A percentile compares a stretch with the other conserved stretches of the same genome.
These are phyloP conservation scores for Ceratothoa steindachneri DNA, from an alignment of 2,888 invertebrate species.

Conservation along the genomic window DNA sequence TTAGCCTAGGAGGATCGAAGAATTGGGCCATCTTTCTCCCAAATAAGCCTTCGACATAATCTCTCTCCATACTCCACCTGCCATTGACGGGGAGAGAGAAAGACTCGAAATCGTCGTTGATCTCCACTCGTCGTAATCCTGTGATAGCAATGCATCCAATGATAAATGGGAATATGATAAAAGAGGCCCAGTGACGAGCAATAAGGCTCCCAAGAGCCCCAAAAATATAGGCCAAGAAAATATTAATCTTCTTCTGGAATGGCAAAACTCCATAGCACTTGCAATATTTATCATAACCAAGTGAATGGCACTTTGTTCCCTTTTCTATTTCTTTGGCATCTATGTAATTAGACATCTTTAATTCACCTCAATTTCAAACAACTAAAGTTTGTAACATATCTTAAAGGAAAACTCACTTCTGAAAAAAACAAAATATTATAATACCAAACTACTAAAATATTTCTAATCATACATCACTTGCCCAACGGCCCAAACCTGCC, in stretches of 20 bases:
- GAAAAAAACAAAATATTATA: too few relatives aligned
- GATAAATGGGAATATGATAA: neutral
- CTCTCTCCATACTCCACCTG: neutral
- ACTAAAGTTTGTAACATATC: too few relatives aligned
- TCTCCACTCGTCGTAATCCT: neutral
- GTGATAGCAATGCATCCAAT: neutral
- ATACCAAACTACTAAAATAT: too few relatives aligned
- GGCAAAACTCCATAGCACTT: too few relatives aligned
- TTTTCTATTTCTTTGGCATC: too few relatives aligned
- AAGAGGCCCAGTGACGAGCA: neutral
- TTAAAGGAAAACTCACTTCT: too few relatives aligned
- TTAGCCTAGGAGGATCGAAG: neutral
- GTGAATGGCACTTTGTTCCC: too few relatives aligned
- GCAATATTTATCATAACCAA: too few relatives aligned
- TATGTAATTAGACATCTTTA: too few relatives aligned
- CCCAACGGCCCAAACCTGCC: too few relatives aligned
- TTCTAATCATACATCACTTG: too few relatives aligned
- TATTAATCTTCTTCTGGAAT: neutral
- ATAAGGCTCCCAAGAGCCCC: neutral
- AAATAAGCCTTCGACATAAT: neutral
- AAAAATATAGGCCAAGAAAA: neutral
- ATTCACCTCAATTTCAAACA: too few relatives aligned
- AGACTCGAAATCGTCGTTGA: neutral
- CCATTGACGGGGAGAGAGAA: neutral
- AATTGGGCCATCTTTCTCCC: neutral